Evolutionary conservation across 2,113 vertebrate genomes (phyloP).

Genomic region (Nicator chloris): DNA sequence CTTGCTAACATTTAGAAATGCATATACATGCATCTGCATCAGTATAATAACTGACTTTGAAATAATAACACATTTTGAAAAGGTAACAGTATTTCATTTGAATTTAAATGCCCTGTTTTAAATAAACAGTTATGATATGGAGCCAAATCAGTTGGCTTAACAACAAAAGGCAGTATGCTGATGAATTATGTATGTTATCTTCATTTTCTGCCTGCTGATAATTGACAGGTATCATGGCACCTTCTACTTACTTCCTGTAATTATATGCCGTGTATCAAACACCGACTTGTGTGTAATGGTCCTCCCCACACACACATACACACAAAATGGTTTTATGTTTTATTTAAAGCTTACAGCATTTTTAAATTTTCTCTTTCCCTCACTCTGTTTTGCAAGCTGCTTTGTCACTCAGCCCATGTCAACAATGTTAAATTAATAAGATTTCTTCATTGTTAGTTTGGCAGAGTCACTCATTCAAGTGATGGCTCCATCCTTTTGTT

Average conservation of each 20-base stretch:
- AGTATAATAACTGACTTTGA: neutral
- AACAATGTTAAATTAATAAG: slow-evolving; percentile 58
- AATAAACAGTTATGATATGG: slow-evolving; percentile 63
- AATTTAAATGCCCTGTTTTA: slow-evolving; percentile 67
- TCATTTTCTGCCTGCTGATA: slow-evolving; percentile 74
- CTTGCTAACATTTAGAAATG: neutral
- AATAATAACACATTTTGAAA: neutral
- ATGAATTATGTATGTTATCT: slow-evolving; percentile 82
- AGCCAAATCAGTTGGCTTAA: slow-evolving; percentile 60
- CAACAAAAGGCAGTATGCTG: slow-evolving; percentile 68
- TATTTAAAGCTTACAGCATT: slow-evolving; percentile 69
- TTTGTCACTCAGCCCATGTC: slow-evolving; percentile 40
- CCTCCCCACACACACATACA: neutral
- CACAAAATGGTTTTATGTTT: slow-evolving; percentile 69
- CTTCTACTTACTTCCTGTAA: slow-evolving; percentile 72
- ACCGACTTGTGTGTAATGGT: slow-evolving; percentile 14
- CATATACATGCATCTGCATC: neutral
- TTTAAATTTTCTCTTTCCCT: slow-evolving; percentile 36
- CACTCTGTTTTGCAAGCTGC: slow-evolving; percentile 29
- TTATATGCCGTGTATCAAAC: slow-evolving; percentile 71
- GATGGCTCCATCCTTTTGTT: neutral
- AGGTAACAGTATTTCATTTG: slow-evolving; percentile 35
- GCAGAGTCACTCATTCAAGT: neutral
- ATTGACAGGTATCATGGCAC: slow-evolving; percentile 79
- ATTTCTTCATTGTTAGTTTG: slow-evolving; percentile 15